Conservation (phyloP, 2,888 invertebrate genomes). For the Zonitis immaculata region DNA sequence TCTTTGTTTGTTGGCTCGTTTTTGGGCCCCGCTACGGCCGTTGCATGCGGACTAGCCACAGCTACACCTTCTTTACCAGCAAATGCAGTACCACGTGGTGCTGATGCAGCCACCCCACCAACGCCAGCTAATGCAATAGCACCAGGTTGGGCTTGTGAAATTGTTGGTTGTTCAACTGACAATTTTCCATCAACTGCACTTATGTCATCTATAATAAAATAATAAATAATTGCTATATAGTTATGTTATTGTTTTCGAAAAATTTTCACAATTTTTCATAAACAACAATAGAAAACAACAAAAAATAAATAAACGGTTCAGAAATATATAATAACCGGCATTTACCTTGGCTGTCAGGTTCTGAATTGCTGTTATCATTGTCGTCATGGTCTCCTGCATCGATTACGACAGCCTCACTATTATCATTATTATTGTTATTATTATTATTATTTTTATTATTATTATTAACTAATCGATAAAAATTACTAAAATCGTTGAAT, state of each 20-base stretch:
- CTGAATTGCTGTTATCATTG: conserved; percentile 30
- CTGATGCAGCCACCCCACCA: conserved; percentile 51
- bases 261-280: too few relatives aligned
- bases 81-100: conserved; percentile 50
- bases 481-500: neutral
- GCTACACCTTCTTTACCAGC: conserved; percentile 51
- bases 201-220: conserved; percentile 5
- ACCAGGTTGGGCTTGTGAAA: conserved; percentile 51
- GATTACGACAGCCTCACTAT: conserved; percentile 47
- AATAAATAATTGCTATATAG: too few relatives aligned
- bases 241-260: too few relatives aligned
- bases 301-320: too few relatives aligned
- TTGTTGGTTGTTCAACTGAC: conserved; percentile 38
- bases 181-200: neutral
- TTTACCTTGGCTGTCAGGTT: neutral
- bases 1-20: neutral
- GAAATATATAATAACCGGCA: too few relatives aligned
- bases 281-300: too few relatives aligned
- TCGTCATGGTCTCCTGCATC: conserved; percentile 48
- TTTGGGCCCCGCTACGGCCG: conserved; percentile 50
- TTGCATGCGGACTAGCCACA: conserved; percentile 51
- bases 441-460: too few relatives aligned
- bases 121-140: conserved; percentile 52
- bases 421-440: conserved; percentile 52
- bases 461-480: neutral